A percentile compares a stretch with the other conserved stretches of the same genome.
These are phyloP conservation scores for Coenobita brevimanus DNA, from an alignment of 1,140 invertebrate species.

Conservation along the genomic window DNA sequence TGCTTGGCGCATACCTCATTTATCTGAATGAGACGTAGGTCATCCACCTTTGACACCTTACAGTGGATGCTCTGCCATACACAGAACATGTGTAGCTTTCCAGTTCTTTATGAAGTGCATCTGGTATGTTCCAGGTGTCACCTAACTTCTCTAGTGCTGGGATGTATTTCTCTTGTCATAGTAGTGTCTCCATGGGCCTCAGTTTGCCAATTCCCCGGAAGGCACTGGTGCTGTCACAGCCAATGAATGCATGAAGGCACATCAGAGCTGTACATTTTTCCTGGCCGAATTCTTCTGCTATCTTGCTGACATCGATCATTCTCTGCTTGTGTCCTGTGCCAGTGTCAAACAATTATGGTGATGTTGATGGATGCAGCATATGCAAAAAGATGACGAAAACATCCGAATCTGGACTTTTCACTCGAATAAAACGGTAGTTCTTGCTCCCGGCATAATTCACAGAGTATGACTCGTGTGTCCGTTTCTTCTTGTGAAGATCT, in stretches of 20 bases:
- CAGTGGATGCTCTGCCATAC: constrained; percentile 15
- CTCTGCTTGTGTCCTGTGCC: too few relatives aligned
- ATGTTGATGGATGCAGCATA: neutral
- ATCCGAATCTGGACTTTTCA: too few relatives aligned
- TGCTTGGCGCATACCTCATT: neutral
- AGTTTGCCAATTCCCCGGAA: constrained; percentile 25
- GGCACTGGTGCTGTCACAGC: constrained; percentile 9
- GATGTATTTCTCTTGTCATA: too few relatives aligned
- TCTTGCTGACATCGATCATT: too few relatives aligned
- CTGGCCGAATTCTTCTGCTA: too few relatives aligned
- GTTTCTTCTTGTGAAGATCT: too few relatives aligned
- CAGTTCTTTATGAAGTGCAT: neutral
- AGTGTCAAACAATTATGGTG: too few relatives aligned
- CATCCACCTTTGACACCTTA: neutral
- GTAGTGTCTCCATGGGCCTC: too few relatives aligned
- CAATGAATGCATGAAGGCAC: neutral
- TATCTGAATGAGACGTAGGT: neutral
- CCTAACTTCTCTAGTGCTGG: too few relatives aligned
- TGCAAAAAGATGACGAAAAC: neutral
- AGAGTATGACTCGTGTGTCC: neutral
- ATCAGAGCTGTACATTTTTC: neutral
- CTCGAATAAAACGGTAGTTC: too few relatives aligned
- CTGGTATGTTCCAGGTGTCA: too few relatives aligned
- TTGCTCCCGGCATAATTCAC: too few relatives aligned
- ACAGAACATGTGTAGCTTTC: neutral